These are phyloP conservation scores for Margaritifera margaritifera DNA, from an alignment of 2,888 invertebrate species.

Conservation along the genomic window DNA sequence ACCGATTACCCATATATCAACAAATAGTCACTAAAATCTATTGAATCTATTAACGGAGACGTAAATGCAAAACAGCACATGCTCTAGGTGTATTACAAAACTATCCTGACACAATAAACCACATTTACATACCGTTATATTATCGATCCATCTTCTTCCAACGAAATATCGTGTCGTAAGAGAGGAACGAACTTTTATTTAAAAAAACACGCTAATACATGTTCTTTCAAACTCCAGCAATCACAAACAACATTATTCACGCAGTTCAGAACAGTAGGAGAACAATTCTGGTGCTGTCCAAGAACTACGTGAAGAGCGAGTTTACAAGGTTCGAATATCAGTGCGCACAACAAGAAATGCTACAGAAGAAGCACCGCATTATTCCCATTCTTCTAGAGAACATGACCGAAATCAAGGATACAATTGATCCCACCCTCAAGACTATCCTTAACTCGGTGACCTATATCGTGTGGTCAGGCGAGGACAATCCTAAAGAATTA, in stretches of 20 bases:
- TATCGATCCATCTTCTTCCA: too few species aligned
- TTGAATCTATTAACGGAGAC: too few species aligned
- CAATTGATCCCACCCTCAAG: constrained; percentile 48
- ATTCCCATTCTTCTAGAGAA: constrained; percentile 56
- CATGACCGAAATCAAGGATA: constrained; percentile 27
- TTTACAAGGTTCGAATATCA: constrained; percentile 59
- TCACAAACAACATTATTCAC: constrained; percentile 54
- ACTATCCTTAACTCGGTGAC: constrained; percentile 46
- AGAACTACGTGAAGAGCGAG: constrained; percentile 52
- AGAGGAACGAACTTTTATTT: too few species aligned
- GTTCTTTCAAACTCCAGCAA: constrained; percentile 37
- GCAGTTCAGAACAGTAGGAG: constrained; percentile 51
- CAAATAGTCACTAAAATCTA: too few species aligned
- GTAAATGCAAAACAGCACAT: too few species aligned
- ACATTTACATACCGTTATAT: too few species aligned
- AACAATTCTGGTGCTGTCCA: constrained; percentile 49
- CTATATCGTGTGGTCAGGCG: constrained; percentile 35
- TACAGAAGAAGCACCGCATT: constrained; percentile 52
- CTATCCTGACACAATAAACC: too few species aligned
- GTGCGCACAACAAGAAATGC: constrained; percentile 58
- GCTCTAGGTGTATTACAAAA: too few species aligned
- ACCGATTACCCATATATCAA: too few species aligned
- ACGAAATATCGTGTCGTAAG: too few species aligned
- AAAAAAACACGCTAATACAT: too few species aligned
- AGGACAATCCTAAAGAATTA: constrained; percentile 14